Evolutionary conservation across 2,113 vertebrate species (phyloP).

Genomic region (Hypocryptadius cinnamomeus): DNA sequence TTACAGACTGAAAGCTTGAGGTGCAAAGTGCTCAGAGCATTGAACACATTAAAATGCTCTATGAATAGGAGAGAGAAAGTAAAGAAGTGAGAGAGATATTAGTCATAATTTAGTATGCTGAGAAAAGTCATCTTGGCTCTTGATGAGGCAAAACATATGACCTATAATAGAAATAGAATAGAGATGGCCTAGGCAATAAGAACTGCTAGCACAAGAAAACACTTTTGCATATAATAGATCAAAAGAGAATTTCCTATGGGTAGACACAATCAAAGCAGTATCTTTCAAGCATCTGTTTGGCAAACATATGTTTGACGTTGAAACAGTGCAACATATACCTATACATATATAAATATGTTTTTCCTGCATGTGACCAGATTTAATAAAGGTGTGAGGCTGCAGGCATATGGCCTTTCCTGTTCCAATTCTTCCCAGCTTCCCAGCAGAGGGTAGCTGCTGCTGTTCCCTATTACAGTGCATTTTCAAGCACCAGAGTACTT

Average conservation of each 20-base stretch:
- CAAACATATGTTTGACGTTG: neutral
- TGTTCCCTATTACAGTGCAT: neutral
- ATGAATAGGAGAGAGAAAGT: neutral
- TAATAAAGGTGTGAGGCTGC: neutral
- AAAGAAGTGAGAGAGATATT: neutral
- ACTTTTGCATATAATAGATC: neutral
- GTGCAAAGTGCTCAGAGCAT: neutral
- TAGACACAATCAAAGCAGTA: neutral
- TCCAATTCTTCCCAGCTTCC: neutral
- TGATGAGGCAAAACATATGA: neutral
- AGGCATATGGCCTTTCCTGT: neutral
- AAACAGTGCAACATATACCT: neutral
- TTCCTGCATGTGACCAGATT: neutral
- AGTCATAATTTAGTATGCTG: neutral
- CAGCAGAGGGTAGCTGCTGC: neutral
- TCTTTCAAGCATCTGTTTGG: neutral
- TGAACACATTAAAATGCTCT: neutral
- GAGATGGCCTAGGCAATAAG: neutral
- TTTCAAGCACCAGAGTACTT: neutral
- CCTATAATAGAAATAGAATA: neutral
- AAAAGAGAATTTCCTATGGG: neutral
- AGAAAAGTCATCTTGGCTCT: neutral
- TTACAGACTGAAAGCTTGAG: neutral
- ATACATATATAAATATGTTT: neutral
- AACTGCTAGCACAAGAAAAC: neutral